Conservation (phyloP, 37 sponge, comb jelly and placozoan species). For the Geodia barretti region DNA sequence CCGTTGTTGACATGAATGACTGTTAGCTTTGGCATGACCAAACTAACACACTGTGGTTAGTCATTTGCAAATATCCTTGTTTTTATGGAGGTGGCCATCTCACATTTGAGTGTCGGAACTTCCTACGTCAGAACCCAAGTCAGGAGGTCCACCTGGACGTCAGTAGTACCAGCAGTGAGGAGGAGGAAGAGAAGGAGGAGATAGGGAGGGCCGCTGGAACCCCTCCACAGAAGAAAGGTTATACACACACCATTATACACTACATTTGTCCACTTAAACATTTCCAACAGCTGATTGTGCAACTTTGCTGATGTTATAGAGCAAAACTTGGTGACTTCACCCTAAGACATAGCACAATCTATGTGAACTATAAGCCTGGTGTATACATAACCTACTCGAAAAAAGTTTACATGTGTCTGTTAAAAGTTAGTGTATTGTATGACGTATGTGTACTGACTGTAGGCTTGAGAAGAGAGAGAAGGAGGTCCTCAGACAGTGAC, state of each 20-base stretch:
- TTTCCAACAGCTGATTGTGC: too few species aligned
- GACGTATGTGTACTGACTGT: too few species aligned
- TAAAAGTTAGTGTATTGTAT: too few species aligned
- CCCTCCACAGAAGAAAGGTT: neutral
- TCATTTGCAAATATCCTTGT: neutral
- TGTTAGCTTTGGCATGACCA: neutral
- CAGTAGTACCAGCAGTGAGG: constrained; percentile 90
- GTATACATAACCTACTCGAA: too few species aligned
- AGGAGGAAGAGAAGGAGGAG: constrained; percentile 40
- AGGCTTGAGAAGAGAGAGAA: too few species aligned
- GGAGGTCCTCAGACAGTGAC: too few species aligned
- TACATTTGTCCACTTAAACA: neutral
- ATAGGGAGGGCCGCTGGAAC: neutral
- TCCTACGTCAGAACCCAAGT: constrained; percentile 69
- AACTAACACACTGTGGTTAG: neutral
- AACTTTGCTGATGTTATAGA: too few species aligned
- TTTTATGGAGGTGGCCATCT: constrained; percentile 78
- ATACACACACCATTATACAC: neutral
- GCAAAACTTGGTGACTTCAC: too few species aligned
- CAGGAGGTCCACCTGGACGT: constrained; percentile 79
- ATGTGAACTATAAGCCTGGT: too few species aligned
- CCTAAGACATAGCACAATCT: too few species aligned
- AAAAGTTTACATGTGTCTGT: too few species aligned
- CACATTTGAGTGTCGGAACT: constrained; percentile 90
- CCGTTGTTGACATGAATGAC: neutral